Conservation (phyloP, 2,888 invertebrate species). For the Brenthis ino region DNA sequence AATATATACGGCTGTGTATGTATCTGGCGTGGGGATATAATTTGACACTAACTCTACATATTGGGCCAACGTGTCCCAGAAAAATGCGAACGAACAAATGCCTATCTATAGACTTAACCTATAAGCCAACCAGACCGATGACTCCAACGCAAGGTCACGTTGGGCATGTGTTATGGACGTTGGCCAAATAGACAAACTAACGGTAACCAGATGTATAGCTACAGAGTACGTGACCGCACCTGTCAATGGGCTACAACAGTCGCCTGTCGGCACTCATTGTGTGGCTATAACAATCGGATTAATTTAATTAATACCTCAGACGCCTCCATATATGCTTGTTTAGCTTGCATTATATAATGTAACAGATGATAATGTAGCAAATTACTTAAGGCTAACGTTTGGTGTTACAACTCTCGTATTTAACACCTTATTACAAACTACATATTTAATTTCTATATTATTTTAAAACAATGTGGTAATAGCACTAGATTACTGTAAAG, state of each 20-base stretch:
- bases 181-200: constrained; percentile 8
- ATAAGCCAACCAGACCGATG: not conserved
- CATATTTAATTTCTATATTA: no score
- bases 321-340: not conserved
- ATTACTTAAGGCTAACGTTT: not conserved
- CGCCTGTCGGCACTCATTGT: constrained; percentile 39
- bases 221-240: constrained; percentile 12
- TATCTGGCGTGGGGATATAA: constrained; percentile 7
- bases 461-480: no score
- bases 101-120: not conserved
- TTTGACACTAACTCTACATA: constrained; percentile 5
- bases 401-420: no score
- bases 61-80: not conserved
- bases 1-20: constrained; percentile 34
- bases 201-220: not conserved
- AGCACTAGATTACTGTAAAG: no score
- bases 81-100: not conserved
- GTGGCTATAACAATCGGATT: constrained; percentile 48
- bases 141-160: constrained; percentile 1
- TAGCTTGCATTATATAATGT: not conserved
- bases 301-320: constrained; percentile 47
- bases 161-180: not conserved
- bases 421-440: no score
- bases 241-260: constrained; percentile 34
- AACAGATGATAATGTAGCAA: no score